Evolutionary conservation across 2,113 vertebrate species (phyloP), one percentile per base, ranked within the genome.

Genomic region (Stegostoma tigrinum): DNA sequence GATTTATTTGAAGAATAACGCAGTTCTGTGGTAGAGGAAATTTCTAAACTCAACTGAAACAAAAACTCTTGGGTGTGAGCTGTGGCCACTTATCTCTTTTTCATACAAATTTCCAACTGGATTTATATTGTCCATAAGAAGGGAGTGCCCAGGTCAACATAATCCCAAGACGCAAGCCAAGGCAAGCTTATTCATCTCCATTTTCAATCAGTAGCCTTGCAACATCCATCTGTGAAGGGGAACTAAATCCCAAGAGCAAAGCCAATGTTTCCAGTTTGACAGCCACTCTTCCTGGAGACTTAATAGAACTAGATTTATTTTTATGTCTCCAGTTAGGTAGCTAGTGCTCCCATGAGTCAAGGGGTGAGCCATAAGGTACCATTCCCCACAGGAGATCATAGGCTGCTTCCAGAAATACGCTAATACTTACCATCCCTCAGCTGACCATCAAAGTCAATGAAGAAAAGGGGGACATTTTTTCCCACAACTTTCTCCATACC

Each of bases 31-130:
- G 67, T 66, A 23, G 2, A 38, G 66, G 89, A 38, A 23, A 67
- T 38, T 7, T 55, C 27, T 64, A 30, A 90, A 61, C 30, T 55
- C 86, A 55, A 15, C 86, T 61, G 2, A 61, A 6, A 61, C 34
- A 38, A 66, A 91, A 66, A n/a, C 89, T 61, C 34, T 66, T 38
- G 61, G 89, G 89, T 93, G n/a, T 21, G 61, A 93, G n/a, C 17
- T 66, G 61, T 67, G 2, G 34, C 66, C 61, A 38, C 61, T 38
- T 38, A 38, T 38, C 89, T 66, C 0, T 66, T 91, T 67, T 93
- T 34, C 89, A 93, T 93, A 66, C 64, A 55, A 91, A 91, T 91
- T 91, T 66, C 89, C 7, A n/a, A 93, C 15, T 66, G 89, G 89
- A 38, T 66, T 66, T 67, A 66, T 38, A 4, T 93, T 38, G 61